Conservation (phyloP, 1,140 invertebrate species). For the Eueides isabella region DNA sequence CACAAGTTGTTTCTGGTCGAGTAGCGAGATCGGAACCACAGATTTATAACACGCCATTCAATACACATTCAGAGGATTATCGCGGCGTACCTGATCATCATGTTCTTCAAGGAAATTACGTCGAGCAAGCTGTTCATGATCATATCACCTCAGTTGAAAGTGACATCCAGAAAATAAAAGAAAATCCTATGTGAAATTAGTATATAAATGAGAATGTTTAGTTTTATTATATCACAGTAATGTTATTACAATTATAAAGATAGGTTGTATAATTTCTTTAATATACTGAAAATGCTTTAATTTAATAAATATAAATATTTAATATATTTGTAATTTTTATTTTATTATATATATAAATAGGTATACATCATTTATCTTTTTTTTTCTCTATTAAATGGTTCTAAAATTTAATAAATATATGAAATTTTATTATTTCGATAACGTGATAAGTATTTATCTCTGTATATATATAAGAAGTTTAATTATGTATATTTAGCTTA, state of each 20-base stretch:
- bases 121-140: slow-evolving; percentile 40
- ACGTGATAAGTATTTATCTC: no score
- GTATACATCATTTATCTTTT: no score
- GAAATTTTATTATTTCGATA: no score
- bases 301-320: slow-evolving; percentile 13
- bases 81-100: slow-evolving; percentile 44
- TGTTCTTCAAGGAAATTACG: slow-evolving; percentile 23
- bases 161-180: background rate
- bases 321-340: background rate
- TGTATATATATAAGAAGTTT: no score
- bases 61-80: slow-evolving; percentile 36
- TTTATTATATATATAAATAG: background rate
- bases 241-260: background rate
- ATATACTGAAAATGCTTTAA: slow-evolving; percentile 7
- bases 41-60: slow-evolving; percentile 25
- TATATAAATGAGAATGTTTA: background rate
- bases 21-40: slow-evolving; percentile 46
- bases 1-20: slow-evolving; percentile 55
- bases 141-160: slow-evolving; percentile 14
- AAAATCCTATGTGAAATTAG: background rate
- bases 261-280: background rate
- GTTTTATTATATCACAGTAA: background rate
- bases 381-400: no score
- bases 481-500: no score
- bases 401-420: no score